A percentile compares a stretch with the other conserved stretches of the same genome.
phyloP scores from a whole-genome alignment of 2,888 invertebrate species.

The Athrips mouffetella region DNA sequence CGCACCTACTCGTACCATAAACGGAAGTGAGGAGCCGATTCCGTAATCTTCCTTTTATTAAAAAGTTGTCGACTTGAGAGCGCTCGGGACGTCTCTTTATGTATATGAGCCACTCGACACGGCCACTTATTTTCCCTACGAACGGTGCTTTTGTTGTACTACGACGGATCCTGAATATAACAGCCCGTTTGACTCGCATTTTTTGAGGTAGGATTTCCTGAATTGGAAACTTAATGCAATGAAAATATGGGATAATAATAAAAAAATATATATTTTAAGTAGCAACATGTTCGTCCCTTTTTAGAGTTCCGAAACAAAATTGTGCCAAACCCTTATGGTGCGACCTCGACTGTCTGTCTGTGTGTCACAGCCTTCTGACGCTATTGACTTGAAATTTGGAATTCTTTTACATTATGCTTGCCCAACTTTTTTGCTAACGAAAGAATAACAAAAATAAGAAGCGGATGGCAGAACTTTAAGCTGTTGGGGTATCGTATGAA shows the following conservation, averaged over 20 bases:
- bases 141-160: slow-evolving; percentile 9
- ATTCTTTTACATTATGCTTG: too few relatives aligned
- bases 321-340: too few relatives aligned
- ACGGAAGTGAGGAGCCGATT: slow-evolving; percentile 62
- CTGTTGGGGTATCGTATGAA: too few relatives aligned
- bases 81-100: slow-evolving; percentile 21
- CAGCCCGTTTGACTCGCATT: neutral
- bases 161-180: slow-evolving; percentile 9
- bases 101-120: slow-evolving; percentile 6
- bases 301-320: too few relatives aligned
- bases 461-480: too few relatives aligned
- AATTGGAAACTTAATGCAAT: neutral
- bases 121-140: slow-evolving; percentile 12
- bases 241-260: neutral
- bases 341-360: too few relatives aligned
- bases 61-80: slow-evolving; percentile 55
- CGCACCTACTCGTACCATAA: slow-evolving; percentile 49
- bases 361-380: too few relatives aligned
- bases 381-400: too few relatives aligned
- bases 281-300: too few relatives aligned
- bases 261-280: neutral
- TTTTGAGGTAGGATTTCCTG: neutral
- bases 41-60: slow-evolving; percentile 70
- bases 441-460: too few relatives aligned
- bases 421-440: too few relatives aligned